phyloP scores from a whole-genome alignment of 2,888 invertebrate genomes.

The Lasioglossum malachurum region DNA sequence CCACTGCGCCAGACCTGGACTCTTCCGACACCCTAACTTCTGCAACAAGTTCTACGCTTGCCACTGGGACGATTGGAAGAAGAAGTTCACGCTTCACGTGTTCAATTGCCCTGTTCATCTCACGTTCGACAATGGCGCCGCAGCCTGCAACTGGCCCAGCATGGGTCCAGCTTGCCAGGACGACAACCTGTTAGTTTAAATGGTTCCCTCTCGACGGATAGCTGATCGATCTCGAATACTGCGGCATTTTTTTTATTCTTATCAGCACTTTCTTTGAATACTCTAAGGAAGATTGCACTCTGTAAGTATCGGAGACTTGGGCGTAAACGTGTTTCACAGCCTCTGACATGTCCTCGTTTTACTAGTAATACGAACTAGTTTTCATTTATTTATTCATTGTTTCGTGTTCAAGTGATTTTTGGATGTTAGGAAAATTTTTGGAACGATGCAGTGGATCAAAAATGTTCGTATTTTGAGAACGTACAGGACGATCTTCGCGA shows the following conservation, averaged over 20 bases:
- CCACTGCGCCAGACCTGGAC: constrained; percentile 86
- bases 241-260: constrained; percentile 17
- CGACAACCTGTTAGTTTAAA: constrained; percentile 88
- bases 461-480: not conserved
- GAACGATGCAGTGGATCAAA: too few species aligned
- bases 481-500: not conserved
- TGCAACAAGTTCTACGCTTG: constrained; percentile 94
- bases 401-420: not conserved
- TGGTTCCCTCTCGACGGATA: constrained; percentile 10
- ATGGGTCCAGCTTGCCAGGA: constrained; percentile 92
- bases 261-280: constrained; percentile 19
- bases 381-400: not conserved
- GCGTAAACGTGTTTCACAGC: not conserved
- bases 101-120: constrained; percentile 93
- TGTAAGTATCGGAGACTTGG: not conserved
- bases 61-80: constrained; percentile 92
- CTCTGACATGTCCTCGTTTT: not conserved
- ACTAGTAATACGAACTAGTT: not conserved
- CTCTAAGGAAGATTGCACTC: not conserved
- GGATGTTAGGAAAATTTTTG: not conserved
- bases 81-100: constrained; percentile 90
- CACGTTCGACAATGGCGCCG: constrained; percentile 90
- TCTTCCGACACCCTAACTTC: constrained; percentile 89
- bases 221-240: constrained; percentile 25
- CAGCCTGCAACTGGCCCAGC: constrained; percentile 94